Evolutionary conservation across 2,797 vertebrate genomes (phyloP).

Genomic region (Epinephelus malabaricus): DNA sequence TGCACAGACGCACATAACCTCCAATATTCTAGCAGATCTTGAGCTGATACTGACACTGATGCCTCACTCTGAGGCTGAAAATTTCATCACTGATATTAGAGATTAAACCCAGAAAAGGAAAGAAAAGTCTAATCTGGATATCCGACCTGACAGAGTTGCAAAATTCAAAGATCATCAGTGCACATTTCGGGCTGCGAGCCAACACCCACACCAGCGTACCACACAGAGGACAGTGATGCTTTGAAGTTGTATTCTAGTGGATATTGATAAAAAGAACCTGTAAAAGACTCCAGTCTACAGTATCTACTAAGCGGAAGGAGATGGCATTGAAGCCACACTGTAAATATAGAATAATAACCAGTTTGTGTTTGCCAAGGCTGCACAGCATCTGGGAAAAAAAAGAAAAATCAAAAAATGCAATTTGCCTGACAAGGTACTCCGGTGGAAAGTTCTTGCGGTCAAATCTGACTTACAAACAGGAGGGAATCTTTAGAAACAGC

Average conservation of each 20-base stretch:
- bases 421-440: slow-evolving; percentile 6
- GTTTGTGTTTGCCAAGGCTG: slow-evolving; percentile 76
- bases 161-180: slow-evolving; percentile 68
- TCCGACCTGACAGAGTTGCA: slow-evolving; percentile 56
- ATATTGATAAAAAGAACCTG: slow-evolving; percentile 75
- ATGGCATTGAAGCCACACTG: slow-evolving; percentile 81
- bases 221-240: slow-evolving; percentile 65
- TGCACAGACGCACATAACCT: slow-evolving; percentile 5
- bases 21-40: slow-evolving; percentile 12
- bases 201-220: slow-evolving; percentile 67
- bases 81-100: slow-evolving; percentile 1
- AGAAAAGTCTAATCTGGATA: slow-evolving; percentile 6
- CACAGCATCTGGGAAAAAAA: slow-evolving; percentile 48
- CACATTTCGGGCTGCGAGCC: slow-evolving; percentile 60
- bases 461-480: slow-evolving; percentile 8
- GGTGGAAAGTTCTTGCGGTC: background rate
- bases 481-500: slow-evolving; percentile 17
- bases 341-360: slow-evolving; percentile 81
- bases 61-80: slow-evolving; percentile 10
- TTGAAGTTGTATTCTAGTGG: slow-evolving; percentile 67
- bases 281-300: slow-evolving; percentile 74
- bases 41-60: slow-evolving; percentile 19
- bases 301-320: slow-evolving; percentile 78
- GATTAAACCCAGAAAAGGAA: slow-evolving; percentile 2
- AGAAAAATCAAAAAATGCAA: slow-evolving; percentile 11